Percentiles rank a stretch among this genome's conserved stretches.
Evolutionary conservation across 2,113 vertebrate genomes (phyloP).

Genomic region (Prinia subflava): DNA sequence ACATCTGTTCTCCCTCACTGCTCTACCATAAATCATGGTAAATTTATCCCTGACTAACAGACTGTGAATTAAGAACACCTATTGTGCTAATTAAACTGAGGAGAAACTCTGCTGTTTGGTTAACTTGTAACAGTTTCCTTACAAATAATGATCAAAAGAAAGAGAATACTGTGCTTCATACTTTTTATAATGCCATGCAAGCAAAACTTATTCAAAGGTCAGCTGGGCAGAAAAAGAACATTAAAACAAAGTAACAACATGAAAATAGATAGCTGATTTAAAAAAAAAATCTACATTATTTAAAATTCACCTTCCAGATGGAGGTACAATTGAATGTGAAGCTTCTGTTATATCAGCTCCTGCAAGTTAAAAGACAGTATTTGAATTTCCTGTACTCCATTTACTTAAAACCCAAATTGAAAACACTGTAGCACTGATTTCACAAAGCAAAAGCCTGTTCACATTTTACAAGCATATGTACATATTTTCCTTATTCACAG

Average conservation of each 20-base stretch:
- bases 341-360: conserved; percentile 56
- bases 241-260: background rate
- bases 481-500: background rate
- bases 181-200: background rate
- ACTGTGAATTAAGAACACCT: background rate
- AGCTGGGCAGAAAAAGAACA: background rate
- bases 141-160: background rate
- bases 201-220: background rate
- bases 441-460: background rate
- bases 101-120: background rate
- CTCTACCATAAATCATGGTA: background rate
- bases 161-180: background rate
- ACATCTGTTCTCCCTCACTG: background rate
- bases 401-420: background rate
- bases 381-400: background rate
- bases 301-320: conserved; percentile 69
- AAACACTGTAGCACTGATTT: background rate
- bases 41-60: background rate
- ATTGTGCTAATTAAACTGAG: background rate
- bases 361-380: conserved; percentile 32
- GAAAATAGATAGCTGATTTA: background rate
- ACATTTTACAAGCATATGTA: background rate
- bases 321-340: conserved; percentile 49
- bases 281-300: background rate
- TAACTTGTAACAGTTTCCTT: background rate